Percentiles rank a stretch among this genome's conserved stretches.
phyloP scores from a whole-genome alignment of 2,113 vertebrate genomes.

The Gorsachius goisagi region DNA sequence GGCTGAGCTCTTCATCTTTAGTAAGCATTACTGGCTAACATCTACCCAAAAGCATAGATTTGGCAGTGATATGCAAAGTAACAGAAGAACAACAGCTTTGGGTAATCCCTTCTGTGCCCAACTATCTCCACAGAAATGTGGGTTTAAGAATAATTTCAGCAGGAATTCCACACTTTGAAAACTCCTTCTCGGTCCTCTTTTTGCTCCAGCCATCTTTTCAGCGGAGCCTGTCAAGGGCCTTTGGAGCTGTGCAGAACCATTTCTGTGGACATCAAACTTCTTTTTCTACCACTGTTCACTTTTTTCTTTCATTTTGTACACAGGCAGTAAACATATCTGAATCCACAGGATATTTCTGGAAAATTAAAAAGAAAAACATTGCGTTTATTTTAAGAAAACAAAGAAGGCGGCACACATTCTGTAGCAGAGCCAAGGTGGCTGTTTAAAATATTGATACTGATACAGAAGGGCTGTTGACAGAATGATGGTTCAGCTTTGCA shows the following conservation, averaged over 20 bases:
- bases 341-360: background rate
- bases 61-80: background rate
- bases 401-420: background rate
- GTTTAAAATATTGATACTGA: conserved; percentile 25
- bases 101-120: background rate
- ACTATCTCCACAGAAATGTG: background rate
- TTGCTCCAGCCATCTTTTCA: background rate
- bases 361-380: background rate
- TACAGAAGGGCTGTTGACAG: background rate
- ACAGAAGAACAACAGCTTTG: background rate
- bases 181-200: background rate
- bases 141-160: background rate
- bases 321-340: background rate
- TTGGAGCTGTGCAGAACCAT: background rate
- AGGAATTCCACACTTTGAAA: background rate
- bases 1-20: background rate
- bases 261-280: background rate
- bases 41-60: background rate
- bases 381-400: background rate
- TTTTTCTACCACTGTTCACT: background rate
- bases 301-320: background rate
- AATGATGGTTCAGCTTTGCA: background rate
- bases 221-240: background rate
- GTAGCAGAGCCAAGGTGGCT: background rate
- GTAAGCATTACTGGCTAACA: background rate